Evolutionary conservation across 2,113 vertebrate species (phyloP).

Genomic region (Scortum barcoo): DNA sequence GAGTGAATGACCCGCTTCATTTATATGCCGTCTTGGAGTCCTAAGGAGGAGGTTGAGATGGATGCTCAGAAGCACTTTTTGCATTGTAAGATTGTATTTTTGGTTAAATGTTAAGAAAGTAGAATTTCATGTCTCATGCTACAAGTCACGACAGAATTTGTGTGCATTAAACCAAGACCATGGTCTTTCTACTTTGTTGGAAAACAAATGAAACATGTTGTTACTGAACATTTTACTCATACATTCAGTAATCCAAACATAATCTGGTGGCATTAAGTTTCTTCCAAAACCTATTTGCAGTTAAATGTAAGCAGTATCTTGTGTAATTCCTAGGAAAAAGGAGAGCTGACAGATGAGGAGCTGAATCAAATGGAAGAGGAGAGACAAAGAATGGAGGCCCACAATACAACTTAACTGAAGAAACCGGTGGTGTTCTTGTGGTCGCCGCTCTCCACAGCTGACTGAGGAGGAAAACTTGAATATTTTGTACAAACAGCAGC

Average conservation of each 20-base stretch:
- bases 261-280: neutral
- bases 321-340: neutral
- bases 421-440: neutral
- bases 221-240: neutral
- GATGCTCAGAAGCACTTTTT: too few relatives aligned
- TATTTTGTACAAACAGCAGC: neutral
- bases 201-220: neutral
- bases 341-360: neutral
- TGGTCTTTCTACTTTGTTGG: neutral
- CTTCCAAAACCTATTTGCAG: neutral
- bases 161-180: too few relatives aligned
- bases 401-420: neutral
- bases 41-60: too few relatives aligned
- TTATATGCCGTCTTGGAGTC: too few relatives aligned
- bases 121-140: too few relatives aligned
- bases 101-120: too few relatives aligned
- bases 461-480: conserved; percentile 4
- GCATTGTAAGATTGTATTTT: too few relatives aligned
- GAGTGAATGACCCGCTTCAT: too few relatives aligned
- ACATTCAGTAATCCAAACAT: neutral
- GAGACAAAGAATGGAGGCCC: neutral
- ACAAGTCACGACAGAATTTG: too few relatives aligned
- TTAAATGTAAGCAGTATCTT: neutral
- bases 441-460: neutral
- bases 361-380: neutral